phyloP scores from a whole-genome alignment of 2,113 vertebrate genomes.

The Trinectes maculatus region DNA sequence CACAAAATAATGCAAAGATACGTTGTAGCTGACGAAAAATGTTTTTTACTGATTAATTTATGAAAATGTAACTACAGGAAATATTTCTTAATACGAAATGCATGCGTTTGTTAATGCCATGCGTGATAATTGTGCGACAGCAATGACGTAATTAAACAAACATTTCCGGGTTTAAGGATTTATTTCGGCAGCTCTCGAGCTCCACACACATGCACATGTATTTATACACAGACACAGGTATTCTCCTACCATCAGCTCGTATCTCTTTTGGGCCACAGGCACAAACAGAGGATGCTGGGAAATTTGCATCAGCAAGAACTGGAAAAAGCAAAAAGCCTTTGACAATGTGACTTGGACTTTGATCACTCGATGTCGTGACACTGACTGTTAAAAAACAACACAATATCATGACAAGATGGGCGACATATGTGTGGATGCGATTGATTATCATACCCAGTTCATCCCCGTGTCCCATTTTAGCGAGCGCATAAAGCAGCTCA shows the following conservation, averaged over 20 bases:
- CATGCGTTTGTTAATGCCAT: too few relatives aligned
- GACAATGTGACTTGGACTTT: background rate
- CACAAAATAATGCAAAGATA: too few relatives aligned
- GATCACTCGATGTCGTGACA: background rate
- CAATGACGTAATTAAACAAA: too few relatives aligned
- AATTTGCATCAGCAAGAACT: conserved; percentile 84
- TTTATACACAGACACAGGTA: too few relatives aligned
- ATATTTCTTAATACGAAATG: too few relatives aligned
- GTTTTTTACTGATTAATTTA: too few relatives aligned
- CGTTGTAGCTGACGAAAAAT: too few relatives aligned
- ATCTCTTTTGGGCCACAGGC: conserved; percentile 79
- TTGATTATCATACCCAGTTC: conserved; percentile 75
- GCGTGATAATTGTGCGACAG: too few relatives aligned
- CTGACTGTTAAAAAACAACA: background rate
- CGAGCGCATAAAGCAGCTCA: conserved; percentile 78
- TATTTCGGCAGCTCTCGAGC: too few relatives aligned
- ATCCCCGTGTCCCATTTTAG: conserved; percentile 84
- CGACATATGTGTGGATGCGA: background rate
- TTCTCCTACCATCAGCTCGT: conserved; percentile 80
- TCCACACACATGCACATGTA: background rate
- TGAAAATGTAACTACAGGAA: too few relatives aligned
- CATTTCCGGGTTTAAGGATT: background rate
- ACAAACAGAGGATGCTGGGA: conserved; percentile 80
- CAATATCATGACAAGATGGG: too few relatives aligned
- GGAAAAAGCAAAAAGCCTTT: background rate